phyloP scores from a whole-genome alignment of 2,797 vertebrate species.

The Poeciliopsis turneri region DNA sequence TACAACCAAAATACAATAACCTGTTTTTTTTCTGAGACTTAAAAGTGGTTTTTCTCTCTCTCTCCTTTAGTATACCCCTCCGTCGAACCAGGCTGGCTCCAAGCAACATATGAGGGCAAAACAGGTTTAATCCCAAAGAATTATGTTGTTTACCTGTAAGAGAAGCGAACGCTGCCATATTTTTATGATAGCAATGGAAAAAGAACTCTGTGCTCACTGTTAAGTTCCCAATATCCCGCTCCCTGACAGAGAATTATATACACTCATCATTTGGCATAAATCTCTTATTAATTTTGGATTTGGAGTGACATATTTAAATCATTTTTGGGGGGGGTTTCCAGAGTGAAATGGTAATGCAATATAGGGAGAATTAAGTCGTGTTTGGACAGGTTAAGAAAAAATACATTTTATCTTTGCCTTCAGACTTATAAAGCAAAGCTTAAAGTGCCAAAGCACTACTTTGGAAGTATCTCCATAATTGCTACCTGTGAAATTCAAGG shows the following conservation, averaged over 20 bases:
- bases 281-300: background rate
- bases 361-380: background rate
- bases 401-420: background rate
- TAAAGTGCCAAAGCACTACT: background rate
- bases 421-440: background rate
- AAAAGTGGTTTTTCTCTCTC: background rate
- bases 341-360: background rate
- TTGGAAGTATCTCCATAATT: background rate
- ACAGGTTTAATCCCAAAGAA: conserved; percentile 95
- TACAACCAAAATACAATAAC: background rate
- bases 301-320: background rate
- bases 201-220: conserved; percentile 14
- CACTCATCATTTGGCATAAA: background rate
- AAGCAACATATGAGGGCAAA: conserved; percentile 93
- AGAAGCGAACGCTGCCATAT: conserved; percentile 67
- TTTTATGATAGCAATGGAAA: conserved; percentile 96
- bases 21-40: conserved; percentile 15
- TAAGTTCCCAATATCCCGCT: conserved; percentile 7
- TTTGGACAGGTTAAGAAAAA: background rate
- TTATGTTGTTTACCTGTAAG: conserved; percentile 92
- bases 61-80: conserved; percentile 87
- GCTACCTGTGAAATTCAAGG: background rate
- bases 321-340: background rate
- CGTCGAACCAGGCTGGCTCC: conserved; percentile 95
- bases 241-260: background rate